Evolutionary conservation across 2,797 vertebrate species (phyloP).

Genomic region (Gallinago nigripennis): DNA sequence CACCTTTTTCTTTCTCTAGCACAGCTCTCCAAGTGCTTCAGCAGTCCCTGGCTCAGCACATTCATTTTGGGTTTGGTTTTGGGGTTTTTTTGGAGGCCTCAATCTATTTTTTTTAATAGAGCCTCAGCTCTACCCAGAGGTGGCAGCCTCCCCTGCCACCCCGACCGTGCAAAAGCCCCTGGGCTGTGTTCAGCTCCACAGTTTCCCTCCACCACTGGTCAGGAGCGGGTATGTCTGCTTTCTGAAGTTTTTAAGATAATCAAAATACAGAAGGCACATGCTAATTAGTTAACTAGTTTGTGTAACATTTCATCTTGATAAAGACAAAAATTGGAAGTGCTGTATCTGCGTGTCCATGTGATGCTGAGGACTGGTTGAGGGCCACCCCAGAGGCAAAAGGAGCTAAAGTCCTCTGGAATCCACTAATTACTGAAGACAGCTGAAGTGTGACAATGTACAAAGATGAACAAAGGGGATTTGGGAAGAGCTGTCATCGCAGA

Average conservation of each 20-base stretch:
- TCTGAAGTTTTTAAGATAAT: background rate
- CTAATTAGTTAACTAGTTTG: background rate
- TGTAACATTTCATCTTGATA: background rate
- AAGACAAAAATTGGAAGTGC: background rate
- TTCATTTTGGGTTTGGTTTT: background rate
- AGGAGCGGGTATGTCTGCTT: background rate
- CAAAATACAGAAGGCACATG: background rate
- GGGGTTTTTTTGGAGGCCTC: background rate
- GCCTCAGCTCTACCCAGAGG: background rate
- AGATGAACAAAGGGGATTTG: background rate
- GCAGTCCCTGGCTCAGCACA: background rate
- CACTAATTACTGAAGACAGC: background rate
- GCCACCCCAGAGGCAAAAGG: background rate
- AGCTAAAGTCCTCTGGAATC: background rate
- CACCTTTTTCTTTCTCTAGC: background rate
- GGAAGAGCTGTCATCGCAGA: background rate
- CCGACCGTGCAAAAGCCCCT: background rate
- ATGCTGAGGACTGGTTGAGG: background rate
- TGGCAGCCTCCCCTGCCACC: background rate
- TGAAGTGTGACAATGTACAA: background rate
- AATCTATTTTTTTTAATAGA: background rate
- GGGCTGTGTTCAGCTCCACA: background rate
- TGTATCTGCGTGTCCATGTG: too few relatives aligned
- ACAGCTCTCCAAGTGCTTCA: background rate
- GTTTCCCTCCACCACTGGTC: background rate